phyloP scores from a whole-genome alignment of 2,113 vertebrate species.

The Sclerurus mexicanus region DNA sequence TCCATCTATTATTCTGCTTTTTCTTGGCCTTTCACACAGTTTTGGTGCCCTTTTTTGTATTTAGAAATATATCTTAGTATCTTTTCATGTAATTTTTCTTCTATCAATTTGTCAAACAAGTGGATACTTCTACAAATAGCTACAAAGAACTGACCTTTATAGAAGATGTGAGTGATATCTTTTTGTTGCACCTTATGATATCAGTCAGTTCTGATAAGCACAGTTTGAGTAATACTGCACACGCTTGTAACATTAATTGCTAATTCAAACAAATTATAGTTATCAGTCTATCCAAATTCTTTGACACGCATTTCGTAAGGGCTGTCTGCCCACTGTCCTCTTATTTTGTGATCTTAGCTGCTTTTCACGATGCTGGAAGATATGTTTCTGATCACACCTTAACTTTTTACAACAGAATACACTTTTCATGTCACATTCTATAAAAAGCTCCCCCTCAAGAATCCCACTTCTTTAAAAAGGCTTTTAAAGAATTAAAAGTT shows the following conservation, averaged over 20 bases:
- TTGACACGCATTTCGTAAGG: background rate
- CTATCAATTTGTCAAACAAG: background rate
- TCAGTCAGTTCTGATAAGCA: background rate
- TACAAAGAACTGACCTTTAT: background rate
- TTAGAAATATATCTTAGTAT: background rate
- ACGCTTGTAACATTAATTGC: background rate
- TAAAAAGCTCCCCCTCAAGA: background rate
- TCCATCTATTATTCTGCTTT: background rate
- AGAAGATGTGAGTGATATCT: background rate
- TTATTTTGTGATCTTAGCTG: background rate
- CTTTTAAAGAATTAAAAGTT: background rate
- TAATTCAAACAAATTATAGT: background rate
- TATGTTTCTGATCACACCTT: background rate
- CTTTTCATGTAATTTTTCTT: background rate
- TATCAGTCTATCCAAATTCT: background rate
- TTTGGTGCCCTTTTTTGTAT: background rate
- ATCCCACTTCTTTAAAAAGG: background rate
- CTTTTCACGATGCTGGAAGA: background rate
- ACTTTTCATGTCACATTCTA: background rate
- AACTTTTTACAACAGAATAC: background rate
- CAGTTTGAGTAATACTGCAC: background rate
- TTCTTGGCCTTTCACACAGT: background rate
- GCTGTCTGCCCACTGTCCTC: background rate
- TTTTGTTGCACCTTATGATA: background rate
- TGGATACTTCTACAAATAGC: background rate